Evolutionary conservation across 2,888 invertebrate genomes (phyloP).

Genomic region (Drosophila flavopinicola): DNA sequence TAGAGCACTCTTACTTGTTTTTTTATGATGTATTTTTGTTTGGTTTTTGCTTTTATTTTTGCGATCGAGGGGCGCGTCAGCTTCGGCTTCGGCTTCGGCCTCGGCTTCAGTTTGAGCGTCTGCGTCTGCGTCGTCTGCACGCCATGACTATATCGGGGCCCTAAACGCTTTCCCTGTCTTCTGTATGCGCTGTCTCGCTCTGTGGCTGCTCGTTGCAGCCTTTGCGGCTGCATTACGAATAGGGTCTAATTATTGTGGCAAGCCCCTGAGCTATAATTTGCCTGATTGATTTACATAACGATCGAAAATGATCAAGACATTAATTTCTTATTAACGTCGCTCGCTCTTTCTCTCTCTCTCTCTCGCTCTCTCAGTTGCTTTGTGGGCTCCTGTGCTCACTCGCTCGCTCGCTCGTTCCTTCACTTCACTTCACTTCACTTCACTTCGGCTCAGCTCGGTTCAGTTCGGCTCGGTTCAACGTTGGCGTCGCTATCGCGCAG

Average conservation of each 20-base stretch:
- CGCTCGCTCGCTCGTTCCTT: slow-evolving; percentile 21
- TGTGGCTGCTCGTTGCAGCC: slow-evolving; percentile 40
- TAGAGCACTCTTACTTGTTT: no score
- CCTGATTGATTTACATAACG: slow-evolving; percentile 85
- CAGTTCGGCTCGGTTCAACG: slow-evolving; percentile 14
- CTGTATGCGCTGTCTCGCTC: background rate
- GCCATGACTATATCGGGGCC: slow-evolving; percentile 59
- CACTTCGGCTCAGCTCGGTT: background rate
- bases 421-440: no score
- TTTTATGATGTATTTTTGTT: no score
- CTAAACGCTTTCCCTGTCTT: slow-evolving; percentile 10
- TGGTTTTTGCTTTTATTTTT: slow-evolving; percentile 42
- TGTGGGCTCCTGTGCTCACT: slow-evolving; percentile 23
- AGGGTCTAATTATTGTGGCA: slow-evolving; percentile 84
- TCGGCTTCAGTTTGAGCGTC: no score
- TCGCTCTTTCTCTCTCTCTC: slow-evolving; percentile 34
- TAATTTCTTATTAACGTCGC: slow-evolving; percentile 84
- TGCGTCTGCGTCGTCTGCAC: slow-evolving; percentile 69
- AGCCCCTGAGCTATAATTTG: slow-evolving; percentile 84
- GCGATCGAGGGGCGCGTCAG: slow-evolving; percentile 74
- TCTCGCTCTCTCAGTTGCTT: slow-evolving; percentile 31
- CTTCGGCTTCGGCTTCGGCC: slow-evolving; percentile 64
- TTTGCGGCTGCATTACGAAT: slow-evolving; percentile 81
- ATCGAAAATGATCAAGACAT: slow-evolving; percentile 85
- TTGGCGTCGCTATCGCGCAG: slow-evolving; percentile 36